A percentile compares a stretch with the other conserved stretches of the same genome.
Conservation (phyloP, 2,797 vertebrate genomes). For the Cyclura pinguis region DNA sequence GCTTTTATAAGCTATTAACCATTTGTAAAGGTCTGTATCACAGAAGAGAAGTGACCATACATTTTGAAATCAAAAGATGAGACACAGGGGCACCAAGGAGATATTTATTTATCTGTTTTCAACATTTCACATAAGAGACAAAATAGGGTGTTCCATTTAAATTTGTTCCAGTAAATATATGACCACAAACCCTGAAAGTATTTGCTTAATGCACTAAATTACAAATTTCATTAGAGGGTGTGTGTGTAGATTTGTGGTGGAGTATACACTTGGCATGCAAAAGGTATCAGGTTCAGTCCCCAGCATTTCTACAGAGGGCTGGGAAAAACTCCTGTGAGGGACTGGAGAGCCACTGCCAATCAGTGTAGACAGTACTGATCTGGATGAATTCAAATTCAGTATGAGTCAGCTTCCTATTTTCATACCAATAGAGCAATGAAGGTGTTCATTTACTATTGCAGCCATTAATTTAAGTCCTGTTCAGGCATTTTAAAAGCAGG, state of each 20-base stretch:
- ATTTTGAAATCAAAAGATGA: not conserved
- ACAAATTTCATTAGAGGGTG: not conserved
- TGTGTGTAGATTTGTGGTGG: not conserved
- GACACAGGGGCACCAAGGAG: not conserved
- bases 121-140: not conserved
- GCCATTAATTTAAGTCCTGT: not conserved
- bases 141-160: not conserved
- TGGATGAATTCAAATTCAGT: no score
- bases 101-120: not conserved
- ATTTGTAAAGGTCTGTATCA: not conserved
- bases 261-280: not conserved
- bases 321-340: not conserved
- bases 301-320: not conserved
- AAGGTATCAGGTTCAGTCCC: not conserved
- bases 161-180: not conserved
- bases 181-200: not conserved
- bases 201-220: not conserved
- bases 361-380: not conserved
- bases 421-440: not conserved
- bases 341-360: not conserved
- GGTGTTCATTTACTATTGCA: not conserved
- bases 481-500: not conserved
- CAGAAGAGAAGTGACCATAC: conserved; percentile 33
- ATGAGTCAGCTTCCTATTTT: not conserved
- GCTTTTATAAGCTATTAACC: conserved; percentile 24